Evolutionary conservation across 2,113 vertebrate genomes (phyloP).

Genomic region (Dendropsophus ebraccatus): DNA sequence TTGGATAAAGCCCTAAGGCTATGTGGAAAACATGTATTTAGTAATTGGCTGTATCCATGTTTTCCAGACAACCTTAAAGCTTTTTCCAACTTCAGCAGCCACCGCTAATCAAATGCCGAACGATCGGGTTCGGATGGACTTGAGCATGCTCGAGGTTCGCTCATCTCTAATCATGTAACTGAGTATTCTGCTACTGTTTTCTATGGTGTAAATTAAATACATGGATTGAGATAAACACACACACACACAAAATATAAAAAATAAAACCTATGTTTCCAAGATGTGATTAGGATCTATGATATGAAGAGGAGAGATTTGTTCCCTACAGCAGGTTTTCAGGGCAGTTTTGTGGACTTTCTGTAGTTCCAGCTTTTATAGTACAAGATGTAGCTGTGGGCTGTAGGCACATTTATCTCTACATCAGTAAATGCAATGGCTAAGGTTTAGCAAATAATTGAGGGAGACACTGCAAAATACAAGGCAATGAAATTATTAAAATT

Average conservation of each 20-base stretch:
- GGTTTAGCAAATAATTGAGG: constrained; percentile 35
- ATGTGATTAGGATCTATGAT: constrained; percentile 24
- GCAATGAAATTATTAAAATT: constrained; percentile 24
- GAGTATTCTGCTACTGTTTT: background rate
- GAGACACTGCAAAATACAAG: constrained; percentile 3
- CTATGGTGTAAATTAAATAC: background rate
- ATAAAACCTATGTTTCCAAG: background rate
- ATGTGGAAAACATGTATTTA: no score
- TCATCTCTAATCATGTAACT: no score
- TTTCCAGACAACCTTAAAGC: no score
- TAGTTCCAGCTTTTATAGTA: constrained; percentile 13
- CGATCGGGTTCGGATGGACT: no score
- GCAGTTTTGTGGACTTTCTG: background rate
- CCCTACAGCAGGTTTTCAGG: constrained; percentile 7
- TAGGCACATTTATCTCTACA: constrained; percentile 32
- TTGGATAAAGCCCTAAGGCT: no score
- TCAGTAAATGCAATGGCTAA: constrained; percentile 29
- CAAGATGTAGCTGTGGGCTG: constrained; percentile 34
- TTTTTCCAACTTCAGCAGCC: no score
- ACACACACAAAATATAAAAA: background rate
- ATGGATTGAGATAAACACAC: background rate
- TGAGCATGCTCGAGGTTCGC: no score
- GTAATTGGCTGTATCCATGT: no score
- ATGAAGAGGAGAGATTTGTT: background rate
- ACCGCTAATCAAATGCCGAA: no score